Percentiles rank a stretch among this genome's conserved stretches.
Evolutionary conservation across 2,888 invertebrate genomes (phyloP).

Genomic region (Tribolium freemani): DNA sequence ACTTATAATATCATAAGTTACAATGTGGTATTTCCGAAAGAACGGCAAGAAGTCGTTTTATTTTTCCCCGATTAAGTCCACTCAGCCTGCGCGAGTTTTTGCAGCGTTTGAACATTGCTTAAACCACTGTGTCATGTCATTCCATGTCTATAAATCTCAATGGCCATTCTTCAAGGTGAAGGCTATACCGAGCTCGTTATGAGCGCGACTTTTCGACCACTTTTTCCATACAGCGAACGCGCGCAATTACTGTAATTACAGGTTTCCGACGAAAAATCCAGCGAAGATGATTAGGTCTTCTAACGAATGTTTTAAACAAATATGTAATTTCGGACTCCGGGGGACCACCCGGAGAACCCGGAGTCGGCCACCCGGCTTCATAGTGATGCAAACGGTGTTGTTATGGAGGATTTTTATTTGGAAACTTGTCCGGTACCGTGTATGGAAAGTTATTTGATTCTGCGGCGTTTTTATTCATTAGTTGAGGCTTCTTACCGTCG

Average conservation of each 20-base stretch:
- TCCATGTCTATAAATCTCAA: conserved; percentile 23
- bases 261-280: conserved; percentile 14
- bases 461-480: conserved; percentile 14
- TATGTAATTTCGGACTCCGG: conserved; percentile 12
- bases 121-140: conserved; percentile 32
- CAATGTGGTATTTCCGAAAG: background rate
- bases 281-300: background rate
- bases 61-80: background rate
- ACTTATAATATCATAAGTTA: background rate
- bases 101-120: conserved; percentile 7
- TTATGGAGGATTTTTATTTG: conserved; percentile 13
- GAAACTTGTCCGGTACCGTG: conserved; percentile 19
- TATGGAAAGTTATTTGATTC: conserved; percentile 23
- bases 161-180: conserved; percentile 26
- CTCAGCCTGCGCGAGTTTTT: conserved; percentile 16
- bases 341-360: conserved; percentile 19
- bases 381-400: background rate
- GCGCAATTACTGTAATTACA: conserved; percentile 27
- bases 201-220: conserved; percentile 27
- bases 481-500: background rate
- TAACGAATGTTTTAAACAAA: conserved; percentile 8
- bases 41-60: background rate
- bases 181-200: conserved; percentile 8
- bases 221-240: conserved; percentile 11
- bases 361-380: background rate